phyloP scores from a whole-genome alignment of 2,888 invertebrate species.

The Ashinkailepas kermadecensis region DNA sequence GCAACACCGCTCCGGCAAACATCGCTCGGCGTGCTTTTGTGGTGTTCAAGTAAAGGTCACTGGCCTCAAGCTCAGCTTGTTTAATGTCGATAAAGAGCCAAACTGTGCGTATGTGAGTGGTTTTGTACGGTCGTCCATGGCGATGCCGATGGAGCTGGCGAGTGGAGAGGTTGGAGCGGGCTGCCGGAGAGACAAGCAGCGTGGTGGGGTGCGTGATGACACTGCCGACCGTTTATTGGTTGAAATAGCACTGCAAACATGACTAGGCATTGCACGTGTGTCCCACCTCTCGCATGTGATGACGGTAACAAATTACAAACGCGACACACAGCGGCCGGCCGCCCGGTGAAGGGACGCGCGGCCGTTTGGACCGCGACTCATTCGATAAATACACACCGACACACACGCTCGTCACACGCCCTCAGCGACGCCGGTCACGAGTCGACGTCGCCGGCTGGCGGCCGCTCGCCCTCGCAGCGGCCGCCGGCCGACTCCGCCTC shows the following conservation, averaged over 20 bases:
- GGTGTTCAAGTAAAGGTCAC: too few species aligned
- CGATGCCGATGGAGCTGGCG: too few species aligned
- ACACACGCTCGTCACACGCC: background rate
- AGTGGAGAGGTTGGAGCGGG: too few species aligned
- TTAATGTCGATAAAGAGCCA: background rate
- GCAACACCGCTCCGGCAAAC: too few species aligned
- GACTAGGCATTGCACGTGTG: slow-evolving; percentile 20
- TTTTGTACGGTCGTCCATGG: too few species aligned
- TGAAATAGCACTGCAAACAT: slow-evolving; percentile 15
- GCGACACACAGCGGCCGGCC: background rate
- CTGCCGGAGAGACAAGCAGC: background rate
- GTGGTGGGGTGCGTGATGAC: background rate
- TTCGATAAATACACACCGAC: slow-evolving; percentile 5
- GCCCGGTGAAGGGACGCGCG: background rate
- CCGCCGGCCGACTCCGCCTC: background rate
- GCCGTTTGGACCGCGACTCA: background rate
- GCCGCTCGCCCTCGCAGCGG: background rate
- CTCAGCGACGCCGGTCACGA: background rate
- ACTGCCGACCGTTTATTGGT: background rate
- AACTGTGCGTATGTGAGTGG: background rate
- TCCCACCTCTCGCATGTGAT: slow-evolving; percentile 7
- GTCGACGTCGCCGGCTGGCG: background rate
- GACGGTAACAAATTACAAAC: background rate
- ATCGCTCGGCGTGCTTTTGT: too few species aligned
- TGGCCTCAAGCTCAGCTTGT: too few species aligned